Evolutionary conservation across 2,113 vertebrate species (phyloP).

Genomic region (Ochotona curzoniae): DNA sequence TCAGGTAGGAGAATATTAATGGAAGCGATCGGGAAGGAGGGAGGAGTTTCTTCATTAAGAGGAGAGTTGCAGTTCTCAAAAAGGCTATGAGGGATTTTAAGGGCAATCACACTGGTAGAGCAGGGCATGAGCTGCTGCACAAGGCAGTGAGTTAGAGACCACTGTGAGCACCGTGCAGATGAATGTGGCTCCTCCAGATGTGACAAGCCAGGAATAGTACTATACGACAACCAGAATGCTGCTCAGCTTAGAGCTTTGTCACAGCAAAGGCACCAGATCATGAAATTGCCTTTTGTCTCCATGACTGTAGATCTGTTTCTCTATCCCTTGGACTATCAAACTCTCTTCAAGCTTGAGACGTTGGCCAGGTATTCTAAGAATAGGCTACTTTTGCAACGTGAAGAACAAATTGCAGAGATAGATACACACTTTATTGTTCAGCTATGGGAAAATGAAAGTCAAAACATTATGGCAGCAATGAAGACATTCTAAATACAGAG

Average conservation of each 20-base stretch:
- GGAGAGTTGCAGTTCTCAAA: not conserved
- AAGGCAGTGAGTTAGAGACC: not conserved
- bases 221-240: not conserved
- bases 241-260: not conserved
- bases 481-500: slow-evolving; percentile 73
- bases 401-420: slow-evolving; percentile 45
- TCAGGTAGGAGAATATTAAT: not conserved
- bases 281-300: not conserved
- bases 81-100: not conserved
- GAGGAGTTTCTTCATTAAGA: not conserved
- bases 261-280: not conserved
- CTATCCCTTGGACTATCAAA: not conserved
- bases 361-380: not conserved
- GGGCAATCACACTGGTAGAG: not conserved
- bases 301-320: not conserved
- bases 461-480: slow-evolving; percentile 46
- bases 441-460: slow-evolving; percentile 53
- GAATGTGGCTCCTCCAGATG: not conserved
- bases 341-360: not conserved
- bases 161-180: not conserved
- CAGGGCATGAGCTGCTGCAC: not conserved
- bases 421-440: slow-evolving; percentile 66
- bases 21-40: not conserved
- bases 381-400: not conserved
- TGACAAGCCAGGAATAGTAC: not conserved